Base-by-base conservation (phyloP, 1,140 invertebrate genomes). In the Samia ricini region DNA sequence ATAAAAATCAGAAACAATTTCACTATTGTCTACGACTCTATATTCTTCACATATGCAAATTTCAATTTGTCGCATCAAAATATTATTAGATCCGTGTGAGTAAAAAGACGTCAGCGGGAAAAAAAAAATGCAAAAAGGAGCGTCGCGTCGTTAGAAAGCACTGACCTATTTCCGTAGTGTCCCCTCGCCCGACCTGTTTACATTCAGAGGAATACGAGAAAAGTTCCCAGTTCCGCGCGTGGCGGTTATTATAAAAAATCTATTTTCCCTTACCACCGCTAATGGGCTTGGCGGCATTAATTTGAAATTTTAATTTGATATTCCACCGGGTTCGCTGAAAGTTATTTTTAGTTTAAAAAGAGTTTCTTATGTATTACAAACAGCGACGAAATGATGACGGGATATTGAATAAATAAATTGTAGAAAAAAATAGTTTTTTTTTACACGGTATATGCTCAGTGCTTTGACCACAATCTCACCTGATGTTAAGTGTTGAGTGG, bases 61-160 rank as follows among this genome's bases (percentile, higher is more conserved):
- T n/a, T n/a, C n/a, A n/a, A 23, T 20, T 21, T 52, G 6, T 52
- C 15, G n/a, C 4, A 42, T 12, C 22, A 23, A 24, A 23, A 23
- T 33, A 36, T 57, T 57, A n/a, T 57, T 36, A n/a, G 56, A 4
- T 57, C 29, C 33, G 18, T n/a, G 29, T 10, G 21, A 3, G 59
- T 54, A 49, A 63, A 61, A 65, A 66, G 69, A 70, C 60, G 59
- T 50, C 62, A 66, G 56, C 52, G n/a, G n/a, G n/a, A n/a, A n/a
- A 58, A 42, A 73, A 81, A 77, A 76, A 68, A 63, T 75, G 71
- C 69, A 74, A 79, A 76, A 81, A 82, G 71, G 77, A 72, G 71
- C 33, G 33, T 42, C 33, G 15, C 74, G 71, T 77, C 78, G 73
- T 79, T 72, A 77, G 66, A 70, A 71, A 63, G 57, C 64, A 63